These are phyloP conservation scores for Equus quagga DNA, from an alignment of 2,113 vertebrate species.

Conservation along the genomic window DNA sequence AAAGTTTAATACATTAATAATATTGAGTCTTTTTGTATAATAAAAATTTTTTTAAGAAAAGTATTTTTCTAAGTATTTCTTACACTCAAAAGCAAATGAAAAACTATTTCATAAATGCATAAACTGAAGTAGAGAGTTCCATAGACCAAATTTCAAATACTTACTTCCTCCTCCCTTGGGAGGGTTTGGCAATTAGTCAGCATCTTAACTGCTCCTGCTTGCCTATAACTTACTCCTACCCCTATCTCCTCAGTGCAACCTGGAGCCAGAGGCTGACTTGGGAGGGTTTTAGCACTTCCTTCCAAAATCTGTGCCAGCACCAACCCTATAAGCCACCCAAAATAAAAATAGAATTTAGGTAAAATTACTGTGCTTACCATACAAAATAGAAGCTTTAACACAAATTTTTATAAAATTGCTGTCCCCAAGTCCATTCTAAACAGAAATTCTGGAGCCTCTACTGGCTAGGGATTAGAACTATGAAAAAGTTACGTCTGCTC, in stretches of 20 bases:
- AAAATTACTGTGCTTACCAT: conserved; percentile 28
- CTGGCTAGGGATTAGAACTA: background rate
- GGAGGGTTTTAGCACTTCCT: background rate
- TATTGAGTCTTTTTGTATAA: background rate
- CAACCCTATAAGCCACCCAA: background rate
- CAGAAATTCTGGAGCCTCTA: conserved; percentile 9
- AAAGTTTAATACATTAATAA: conserved; percentile 58
- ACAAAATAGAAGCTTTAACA: conserved; percentile 1
- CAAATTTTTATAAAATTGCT: background rate
- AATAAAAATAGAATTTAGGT: conserved; percentile 3
- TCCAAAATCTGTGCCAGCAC: background rate
- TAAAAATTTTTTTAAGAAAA: background rate
- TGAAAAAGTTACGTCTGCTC: background rate
- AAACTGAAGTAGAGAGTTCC: conserved; percentile 3
- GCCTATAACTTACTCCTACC: background rate
- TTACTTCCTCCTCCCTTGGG: background rate
- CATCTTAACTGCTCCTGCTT: background rate
- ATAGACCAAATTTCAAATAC: conserved; percentile 12
- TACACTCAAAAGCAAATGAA: conserved; percentile 45
- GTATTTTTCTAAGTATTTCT: conserved; percentile 49
- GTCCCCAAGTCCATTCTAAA: background rate
- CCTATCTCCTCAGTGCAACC: background rate
- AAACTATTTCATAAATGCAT: conserved; percentile 26
- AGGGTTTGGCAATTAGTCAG: background rate
- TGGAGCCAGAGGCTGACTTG: background rate